Conservation (phyloP, 2,888 invertebrate genomes). For the Norana najaformis region DNA sequence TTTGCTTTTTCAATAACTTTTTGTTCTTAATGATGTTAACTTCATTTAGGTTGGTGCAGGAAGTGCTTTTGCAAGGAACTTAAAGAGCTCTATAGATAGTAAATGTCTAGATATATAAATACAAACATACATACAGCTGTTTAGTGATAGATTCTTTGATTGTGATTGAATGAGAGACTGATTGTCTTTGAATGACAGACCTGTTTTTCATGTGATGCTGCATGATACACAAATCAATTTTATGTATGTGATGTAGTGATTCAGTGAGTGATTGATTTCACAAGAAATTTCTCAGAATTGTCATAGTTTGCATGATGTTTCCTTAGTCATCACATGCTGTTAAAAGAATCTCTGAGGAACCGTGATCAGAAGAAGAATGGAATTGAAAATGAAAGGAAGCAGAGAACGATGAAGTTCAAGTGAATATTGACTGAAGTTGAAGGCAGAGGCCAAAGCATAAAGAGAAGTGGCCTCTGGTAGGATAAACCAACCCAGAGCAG, state of each 20-base stretch:
- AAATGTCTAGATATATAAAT: too few species aligned
- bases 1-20: too few species aligned
- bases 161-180: too few species aligned
- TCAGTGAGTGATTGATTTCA: background rate
- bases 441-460: background rate
- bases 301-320: background rate
- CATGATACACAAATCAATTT: background rate
- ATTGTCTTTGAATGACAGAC: background rate
- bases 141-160: background rate
- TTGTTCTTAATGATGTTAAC: too few species aligned
- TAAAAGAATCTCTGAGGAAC: background rate
- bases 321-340: too few species aligned
- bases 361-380: background rate
- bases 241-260: too few species aligned
- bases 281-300: background rate
- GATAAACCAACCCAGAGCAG: background rate
- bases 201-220: background rate
- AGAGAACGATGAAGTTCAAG: too few species aligned
- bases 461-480: background rate
- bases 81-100: too few species aligned
- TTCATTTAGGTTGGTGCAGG: too few species aligned
- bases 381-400: background rate
- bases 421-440: too few species aligned
- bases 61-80: too few species aligned
- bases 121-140: background rate